A percentile compares a stretch with the other conserved stretches of the same genome.
phyloP scores from a whole-genome alignment of 2,888 invertebrate genomes.

The Tenthredo distinguenda region DNA sequence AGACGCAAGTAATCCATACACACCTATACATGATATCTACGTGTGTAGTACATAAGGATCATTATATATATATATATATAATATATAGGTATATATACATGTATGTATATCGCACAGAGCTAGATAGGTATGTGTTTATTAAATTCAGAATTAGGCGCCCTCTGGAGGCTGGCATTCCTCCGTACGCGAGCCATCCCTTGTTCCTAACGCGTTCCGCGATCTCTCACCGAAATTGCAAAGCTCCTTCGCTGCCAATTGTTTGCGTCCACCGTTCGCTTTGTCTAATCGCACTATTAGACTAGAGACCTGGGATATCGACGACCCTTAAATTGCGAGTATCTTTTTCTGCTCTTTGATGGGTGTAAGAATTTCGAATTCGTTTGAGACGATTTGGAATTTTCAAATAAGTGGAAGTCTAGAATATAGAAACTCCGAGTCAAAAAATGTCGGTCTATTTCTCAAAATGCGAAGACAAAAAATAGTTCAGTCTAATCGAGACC shows the following conservation, averaged over 20 bases:
- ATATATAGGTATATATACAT: not conserved
- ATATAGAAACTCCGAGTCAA: no score
- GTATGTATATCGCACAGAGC: not conserved
- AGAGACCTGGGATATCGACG: not conserved
- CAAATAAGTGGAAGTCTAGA: no score
- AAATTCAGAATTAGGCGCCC: conserved; percentile 68
- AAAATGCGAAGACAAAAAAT: no score
- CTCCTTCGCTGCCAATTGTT: conserved; percentile 8
- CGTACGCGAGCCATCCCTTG: conserved; percentile 27
- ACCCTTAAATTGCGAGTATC: not conserved
- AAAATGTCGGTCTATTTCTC: no score
- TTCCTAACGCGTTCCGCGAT: conserved; percentile 14
- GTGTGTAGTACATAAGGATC: no score
- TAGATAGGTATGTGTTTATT: conserved; percentile 69
- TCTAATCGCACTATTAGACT: not conserved
- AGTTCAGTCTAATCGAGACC: no score
- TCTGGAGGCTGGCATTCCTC: conserved; percentile 64
- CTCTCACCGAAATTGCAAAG: not conserved
- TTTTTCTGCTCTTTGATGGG: not conserved
- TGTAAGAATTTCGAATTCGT: no score
- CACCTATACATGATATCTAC: not conserved
- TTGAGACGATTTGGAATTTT: no score
- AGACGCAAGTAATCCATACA: not conserved
- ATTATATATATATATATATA: not conserved
- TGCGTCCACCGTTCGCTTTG: not conserved